Base-by-base conservation (phyloP, 2,113 vertebrate genomes). In the Charina bottae region DNA sequence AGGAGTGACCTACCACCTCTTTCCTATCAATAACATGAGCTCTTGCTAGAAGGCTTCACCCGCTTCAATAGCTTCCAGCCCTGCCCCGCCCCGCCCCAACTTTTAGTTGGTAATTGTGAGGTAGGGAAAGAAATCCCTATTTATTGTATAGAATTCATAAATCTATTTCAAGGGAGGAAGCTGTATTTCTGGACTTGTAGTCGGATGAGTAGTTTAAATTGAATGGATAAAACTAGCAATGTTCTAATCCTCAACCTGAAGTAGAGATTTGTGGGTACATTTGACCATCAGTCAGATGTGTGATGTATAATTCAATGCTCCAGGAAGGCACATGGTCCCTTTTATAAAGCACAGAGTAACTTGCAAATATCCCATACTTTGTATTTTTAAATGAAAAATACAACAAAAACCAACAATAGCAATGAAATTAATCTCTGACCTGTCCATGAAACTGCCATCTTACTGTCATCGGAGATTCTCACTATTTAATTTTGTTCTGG, bases 201-300 rank as follows among this genome's bases (percentile, higher is more conserved):
- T 90, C 85, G 86, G 93, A 42, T 90, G 83, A 37, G 90, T 88
- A 87, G 83, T 53, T 92, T 93, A 92, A 95, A 94, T 83, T 88
- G 85, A 53, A 2, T 1, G 21, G 89, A 58, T 93, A 87, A 60
- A 94, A 89, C 10, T 8, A 93, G 28, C 92, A 93, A 68, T 91
- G 94, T 58, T 93, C 90, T 87, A 78, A 49, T 3, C 56, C 0
- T 0, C 68, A 28, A 78, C 93, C 83, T 87, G 86, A 24, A 24
- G 33, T 33, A 21, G 89, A 90, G 92, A 53, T 96, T 95, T 94
- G 60, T 78, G 0, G 0, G 72, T 72, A 92, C 83, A n/a, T 88
- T 85, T 93, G 56, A 62, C 84, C 59, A 88, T 46, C 83, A 72
- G 42, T 58, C 87, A 91, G 19, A 83, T 37, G 83, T 3, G 49